These are phyloP conservation scores for Coilia nasus DNA, from an alignment of 2,797 vertebrate genomes.

Conservation along the genomic window DNA sequence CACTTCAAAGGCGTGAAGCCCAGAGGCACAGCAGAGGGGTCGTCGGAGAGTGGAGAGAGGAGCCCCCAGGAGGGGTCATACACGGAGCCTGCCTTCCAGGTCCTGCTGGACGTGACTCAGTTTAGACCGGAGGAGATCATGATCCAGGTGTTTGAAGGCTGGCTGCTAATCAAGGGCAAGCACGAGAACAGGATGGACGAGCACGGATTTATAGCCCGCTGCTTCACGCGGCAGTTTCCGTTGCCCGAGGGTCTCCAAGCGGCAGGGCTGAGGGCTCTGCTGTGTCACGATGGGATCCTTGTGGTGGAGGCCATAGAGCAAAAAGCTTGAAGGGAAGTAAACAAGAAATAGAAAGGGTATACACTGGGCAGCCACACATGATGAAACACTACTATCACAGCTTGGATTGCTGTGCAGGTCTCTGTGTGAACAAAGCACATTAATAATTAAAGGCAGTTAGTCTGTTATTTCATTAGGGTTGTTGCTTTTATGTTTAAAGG, in stretches of 20 bases:
- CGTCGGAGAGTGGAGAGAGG: background rate
- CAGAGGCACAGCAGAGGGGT: background rate
- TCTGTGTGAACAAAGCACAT: background rate
- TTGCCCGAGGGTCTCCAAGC: conserved; percentile 74
- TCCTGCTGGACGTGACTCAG: conserved; percentile 82
- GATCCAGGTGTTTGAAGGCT: conserved; percentile 84
- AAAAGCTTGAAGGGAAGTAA: background rate
- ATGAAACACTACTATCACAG: background rate
- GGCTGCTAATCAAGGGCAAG: conserved; percentile 80
- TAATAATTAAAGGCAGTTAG: background rate
- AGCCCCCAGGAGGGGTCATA: background rate
- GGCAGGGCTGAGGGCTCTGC: conserved; percentile 73
- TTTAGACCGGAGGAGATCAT: conserved; percentile 84
- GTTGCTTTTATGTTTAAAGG: background rate
- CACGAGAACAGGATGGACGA: conserved; percentile 82
- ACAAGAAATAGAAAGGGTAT: conserved; percentile 15
- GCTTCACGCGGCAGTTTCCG: conserved; percentile 81
- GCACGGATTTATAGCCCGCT: conserved; percentile 79
- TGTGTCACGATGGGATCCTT: conserved; percentile 84
- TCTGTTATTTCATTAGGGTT: background rate
- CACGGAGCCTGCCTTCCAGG: conserved; percentile 61
- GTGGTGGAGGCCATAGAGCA: conserved; percentile 76
- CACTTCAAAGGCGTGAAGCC: conserved; percentile 43
- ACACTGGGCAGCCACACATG: background rate
- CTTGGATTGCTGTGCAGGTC: background rate